Percentiles rank a stretch among this genome's conserved stretches.
Evolutionary conservation across 2,113 vertebrate species (phyloP).

Genomic region (Ictalurus furcatus): DNA sequence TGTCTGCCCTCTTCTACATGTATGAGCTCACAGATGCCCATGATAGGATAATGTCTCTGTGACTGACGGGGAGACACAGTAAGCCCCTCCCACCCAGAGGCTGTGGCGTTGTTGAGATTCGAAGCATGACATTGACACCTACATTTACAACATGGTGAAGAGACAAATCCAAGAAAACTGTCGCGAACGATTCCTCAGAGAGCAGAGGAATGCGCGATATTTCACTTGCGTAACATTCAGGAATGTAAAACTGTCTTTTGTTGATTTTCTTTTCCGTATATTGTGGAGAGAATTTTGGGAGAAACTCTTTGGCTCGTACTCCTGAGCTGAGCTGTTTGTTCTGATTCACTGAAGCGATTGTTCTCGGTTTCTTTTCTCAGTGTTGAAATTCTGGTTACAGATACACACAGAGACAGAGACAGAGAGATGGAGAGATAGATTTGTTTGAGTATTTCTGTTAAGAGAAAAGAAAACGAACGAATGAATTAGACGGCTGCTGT

Average conservation of each 20-base stretch:
- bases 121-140: not conserved
- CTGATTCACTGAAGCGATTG: not conserved
- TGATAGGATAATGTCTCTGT: not conserved
- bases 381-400: not conserved
- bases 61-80: not conserved
- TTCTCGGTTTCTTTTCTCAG: not conserved
- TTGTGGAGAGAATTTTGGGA: not conserved
- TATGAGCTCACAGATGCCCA: not conserved
- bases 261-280: not conserved
- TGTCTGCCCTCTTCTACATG: not conserved
- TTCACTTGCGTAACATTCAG: not conserved
- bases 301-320: not conserved
- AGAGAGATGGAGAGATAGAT: not conserved
- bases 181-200: not conserved
- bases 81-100: not conserved
- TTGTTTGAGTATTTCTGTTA: not conserved
- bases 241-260: not conserved
- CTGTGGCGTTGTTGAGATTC: not conserved
- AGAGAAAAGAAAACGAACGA: not conserved
- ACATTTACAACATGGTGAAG: too few relatives aligned
- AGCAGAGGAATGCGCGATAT: not conserved
- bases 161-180: too few relatives aligned
- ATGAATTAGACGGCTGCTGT: not conserved
- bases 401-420: not conserved
- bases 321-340: not conserved